Evolutionary conservation across 2,888 invertebrate species (phyloP).

Genomic region (Pyrocoelia pectoralis): DNA sequence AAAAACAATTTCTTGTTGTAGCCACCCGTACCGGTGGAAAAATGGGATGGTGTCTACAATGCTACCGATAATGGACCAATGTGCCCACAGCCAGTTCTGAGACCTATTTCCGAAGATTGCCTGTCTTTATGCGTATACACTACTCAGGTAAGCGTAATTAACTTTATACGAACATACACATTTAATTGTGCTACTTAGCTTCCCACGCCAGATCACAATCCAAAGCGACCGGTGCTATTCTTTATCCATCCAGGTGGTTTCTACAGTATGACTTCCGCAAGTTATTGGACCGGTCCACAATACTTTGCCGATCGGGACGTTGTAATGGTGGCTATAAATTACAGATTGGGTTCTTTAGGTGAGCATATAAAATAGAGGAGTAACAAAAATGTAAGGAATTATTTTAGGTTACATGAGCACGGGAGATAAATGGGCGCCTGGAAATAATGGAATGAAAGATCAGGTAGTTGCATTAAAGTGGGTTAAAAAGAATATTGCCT

Average conservation of each 20-base stretch:
- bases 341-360: slow-evolving; percentile 67
- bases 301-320: slow-evolving; percentile 71
- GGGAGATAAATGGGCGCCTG: slow-evolving; percentile 70
- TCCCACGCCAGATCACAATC: not conserved
- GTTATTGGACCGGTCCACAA: slow-evolving; percentile 62
- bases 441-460: slow-evolving; percentile 76
- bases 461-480: slow-evolving; percentile 73
- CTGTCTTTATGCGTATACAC: slow-evolving; percentile 67
- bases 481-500: slow-evolving; percentile 70
- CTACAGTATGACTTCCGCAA: slow-evolving; percentile 65
- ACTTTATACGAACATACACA: no score
- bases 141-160: slow-evolving; percentile 55
- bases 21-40: slow-evolving; percentile 34
- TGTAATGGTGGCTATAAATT: slow-evolving; percentile 72
- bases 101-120: slow-evolving; percentile 65
- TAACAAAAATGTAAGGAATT: no score
- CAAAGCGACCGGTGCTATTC: slow-evolving; percentile 64
- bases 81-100: slow-evolving; percentile 43
- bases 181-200: not conserved
- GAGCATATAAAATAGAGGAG: not conserved
- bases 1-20: not conserved
- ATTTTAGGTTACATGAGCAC: slow-evolving; percentile 62
- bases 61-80: slow-evolving; percentile 38
- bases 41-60: slow-evolving; percentile 24
- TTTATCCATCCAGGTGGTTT: slow-evolving; percentile 71